Percentiles rank a stretch among this genome's conserved stretches.
Evolutionary conservation across 2,113 vertebrate species (phyloP).

Genomic region (Mobula birostris): DNA sequence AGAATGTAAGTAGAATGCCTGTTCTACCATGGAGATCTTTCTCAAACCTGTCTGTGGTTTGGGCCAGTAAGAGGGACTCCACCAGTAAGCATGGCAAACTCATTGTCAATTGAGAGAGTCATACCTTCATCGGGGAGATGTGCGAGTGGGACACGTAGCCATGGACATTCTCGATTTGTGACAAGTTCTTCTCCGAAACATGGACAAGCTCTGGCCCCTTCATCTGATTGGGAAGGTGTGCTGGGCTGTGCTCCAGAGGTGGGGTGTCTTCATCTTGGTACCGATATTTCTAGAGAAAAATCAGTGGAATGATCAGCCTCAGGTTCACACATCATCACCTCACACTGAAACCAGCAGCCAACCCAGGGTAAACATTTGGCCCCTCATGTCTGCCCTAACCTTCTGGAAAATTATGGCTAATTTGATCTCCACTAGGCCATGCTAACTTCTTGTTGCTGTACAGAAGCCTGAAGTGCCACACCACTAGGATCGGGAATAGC

Average conservation of each 20-base stretch:
- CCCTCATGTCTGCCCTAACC: too few relatives aligned
- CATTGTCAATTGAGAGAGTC: not conserved
- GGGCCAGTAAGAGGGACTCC: not conserved
- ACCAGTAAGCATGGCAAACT: conserved; percentile 39
- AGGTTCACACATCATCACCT: not conserved
- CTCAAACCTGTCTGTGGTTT: too few relatives aligned
- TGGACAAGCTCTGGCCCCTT: conserved; percentile 53
- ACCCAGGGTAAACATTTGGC: too few relatives aligned
- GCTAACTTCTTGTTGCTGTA: too few relatives aligned
- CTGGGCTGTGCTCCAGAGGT: conserved; percentile 55
- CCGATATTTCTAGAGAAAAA: conserved; percentile 59
- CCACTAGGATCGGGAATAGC: too few relatives aligned
- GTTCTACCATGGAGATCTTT: too few relatives aligned
- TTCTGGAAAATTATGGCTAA: too few relatives aligned
- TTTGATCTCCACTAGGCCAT: too few relatives aligned
- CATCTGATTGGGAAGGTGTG: conserved; percentile 57
- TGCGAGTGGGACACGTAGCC: conserved; percentile 65
- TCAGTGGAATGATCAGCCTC: not conserved
- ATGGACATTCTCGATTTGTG: conserved; percentile 60
- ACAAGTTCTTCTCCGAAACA: conserved; percentile 60
- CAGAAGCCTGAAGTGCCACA: too few relatives aligned
- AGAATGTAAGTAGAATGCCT: too few relatives aligned
- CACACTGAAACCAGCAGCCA: too few relatives aligned
- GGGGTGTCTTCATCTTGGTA: conserved; percentile 67
- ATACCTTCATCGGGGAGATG: conserved; percentile 59